These are phyloP conservation scores for Callipepla squamata DNA, from an alignment of 2,113 vertebrate species.

Conservation along the genomic window DNA sequence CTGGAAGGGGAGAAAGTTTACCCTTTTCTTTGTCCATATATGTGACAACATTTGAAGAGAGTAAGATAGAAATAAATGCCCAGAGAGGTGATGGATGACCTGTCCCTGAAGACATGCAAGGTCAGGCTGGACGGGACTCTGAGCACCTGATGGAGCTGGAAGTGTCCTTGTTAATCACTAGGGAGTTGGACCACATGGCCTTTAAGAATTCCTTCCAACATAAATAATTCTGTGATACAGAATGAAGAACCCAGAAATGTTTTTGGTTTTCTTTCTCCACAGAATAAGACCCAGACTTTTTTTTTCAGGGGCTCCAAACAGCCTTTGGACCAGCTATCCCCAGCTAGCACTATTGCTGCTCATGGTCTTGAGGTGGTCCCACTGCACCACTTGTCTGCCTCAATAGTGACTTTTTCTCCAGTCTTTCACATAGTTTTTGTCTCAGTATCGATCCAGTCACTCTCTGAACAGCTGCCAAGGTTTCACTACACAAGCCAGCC, in stretches of 20 bases:
- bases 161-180: too few species aligned
- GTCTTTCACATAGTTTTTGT: too few species aligned
- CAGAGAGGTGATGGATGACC: too few species aligned
- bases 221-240: not conserved
- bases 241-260: not conserved
- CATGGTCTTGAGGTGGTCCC: fast-evolving
- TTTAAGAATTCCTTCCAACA: too few species aligned
- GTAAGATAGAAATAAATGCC: not conserved
- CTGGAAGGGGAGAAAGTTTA: not conserved
- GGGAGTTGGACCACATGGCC: too few species aligned
- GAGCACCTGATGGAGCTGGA: too few species aligned
- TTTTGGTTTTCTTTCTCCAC: not conserved
- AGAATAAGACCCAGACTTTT: not conserved
- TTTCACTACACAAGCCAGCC: not conserved
- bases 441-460: not conserved
- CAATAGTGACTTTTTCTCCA: not conserved
- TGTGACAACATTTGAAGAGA: not conserved
- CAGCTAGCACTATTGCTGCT: not conserved
- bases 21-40: not conserved
- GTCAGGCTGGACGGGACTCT: too few species aligned
- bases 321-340: not conserved
- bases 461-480: not conserved
- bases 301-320: not conserved
- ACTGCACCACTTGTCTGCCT: not conserved
- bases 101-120: too few species aligned